Evolutionary conservation across 1,140 invertebrate genomes (phyloP).

Genomic region (Diorhabda elongata): DNA sequence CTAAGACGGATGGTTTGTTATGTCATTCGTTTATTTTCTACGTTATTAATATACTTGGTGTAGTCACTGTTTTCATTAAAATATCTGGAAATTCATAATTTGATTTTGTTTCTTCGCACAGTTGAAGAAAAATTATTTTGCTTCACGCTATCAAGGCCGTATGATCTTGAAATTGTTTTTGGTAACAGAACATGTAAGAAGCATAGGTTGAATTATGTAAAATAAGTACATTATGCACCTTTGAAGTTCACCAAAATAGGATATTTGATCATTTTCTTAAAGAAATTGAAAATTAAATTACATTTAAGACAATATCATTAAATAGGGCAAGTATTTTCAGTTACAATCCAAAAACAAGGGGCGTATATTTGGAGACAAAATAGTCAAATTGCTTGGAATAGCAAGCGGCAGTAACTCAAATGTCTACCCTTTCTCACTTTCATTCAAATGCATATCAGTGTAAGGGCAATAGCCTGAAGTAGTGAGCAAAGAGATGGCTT

Average conservation of each 20-base stretch:
- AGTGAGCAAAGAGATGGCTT: constrained; percentile 13
- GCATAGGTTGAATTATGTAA: too few species aligned
- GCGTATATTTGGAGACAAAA: background rate
- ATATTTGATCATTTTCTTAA: too few species aligned
- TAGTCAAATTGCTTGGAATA: constrained; percentile 1
- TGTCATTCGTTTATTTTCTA: background rate
- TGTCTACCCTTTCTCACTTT: constrained; percentile 7
- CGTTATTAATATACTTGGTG: background rate
- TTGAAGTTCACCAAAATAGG: too few species aligned
- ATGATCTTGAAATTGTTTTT: too few species aligned
- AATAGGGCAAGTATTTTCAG: background rate
- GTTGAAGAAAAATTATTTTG: too few species aligned
- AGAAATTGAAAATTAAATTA: background rate
- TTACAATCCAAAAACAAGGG: background rate
- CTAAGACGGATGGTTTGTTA: background rate
- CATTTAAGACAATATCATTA: background rate
- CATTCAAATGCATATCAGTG: constrained; percentile 19
- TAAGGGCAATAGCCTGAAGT: constrained; percentile 13
- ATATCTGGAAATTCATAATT: too few species aligned
- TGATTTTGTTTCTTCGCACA: too few species aligned
- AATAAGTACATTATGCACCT: too few species aligned
- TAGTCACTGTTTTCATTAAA: background rate
- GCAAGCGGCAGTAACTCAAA: constrained; percentile 12
- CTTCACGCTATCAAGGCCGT: too few species aligned
- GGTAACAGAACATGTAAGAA: too few species aligned